Evolutionary conservation across 2,797 vertebrate genomes (phyloP).

Genomic region (Salarias fasciatus): DNA sequence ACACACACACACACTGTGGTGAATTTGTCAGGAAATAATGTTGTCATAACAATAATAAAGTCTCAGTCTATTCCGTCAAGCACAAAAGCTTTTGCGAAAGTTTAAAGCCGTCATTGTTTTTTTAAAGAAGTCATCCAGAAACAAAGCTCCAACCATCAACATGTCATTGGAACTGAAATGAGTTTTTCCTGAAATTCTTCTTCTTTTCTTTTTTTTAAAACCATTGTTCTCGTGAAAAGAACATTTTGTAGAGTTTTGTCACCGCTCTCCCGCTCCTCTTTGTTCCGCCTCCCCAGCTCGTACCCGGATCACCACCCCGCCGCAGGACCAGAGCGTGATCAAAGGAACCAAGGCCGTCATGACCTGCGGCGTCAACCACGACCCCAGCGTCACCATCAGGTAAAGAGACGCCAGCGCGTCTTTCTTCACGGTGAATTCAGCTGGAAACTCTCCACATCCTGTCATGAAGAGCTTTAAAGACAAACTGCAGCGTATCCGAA

Average conservation of each 20-base stretch:
- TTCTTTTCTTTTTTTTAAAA: constrained; percentile 13
- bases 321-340: constrained; percentile 95
- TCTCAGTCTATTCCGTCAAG: constrained; percentile 20
- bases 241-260: background rate
- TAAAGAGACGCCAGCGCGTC: constrained; percentile 64
- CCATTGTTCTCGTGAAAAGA: constrained; percentile 22
- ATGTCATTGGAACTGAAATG: constrained; percentile 53
- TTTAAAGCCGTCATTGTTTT: constrained; percentile 27
- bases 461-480: too few species aligned
- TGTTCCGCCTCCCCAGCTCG: constrained; percentile 81
- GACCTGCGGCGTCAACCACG: constrained; percentile 94
- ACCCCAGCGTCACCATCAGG: constrained; percentile 92
- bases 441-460: too few species aligned
- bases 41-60: constrained; percentile 20
- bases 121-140: constrained; percentile 43
- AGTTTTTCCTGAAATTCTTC: constrained; percentile 52
- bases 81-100: constrained; percentile 40
- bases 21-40: constrained; percentile 22
- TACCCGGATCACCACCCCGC: constrained; percentile 90
- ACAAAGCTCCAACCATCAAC: constrained; percentile 37
- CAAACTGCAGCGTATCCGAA: too few species aligned
- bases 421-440: too few species aligned
- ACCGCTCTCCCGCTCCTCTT: background rate
- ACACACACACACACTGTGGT: too few species aligned
- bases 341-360: constrained; percentile 96